A percentile compares a stretch with the other conserved stretches of the same genome.
Conservation (phyloP, 2,888 invertebrate species). For the Callosobruchus maculatus region DNA sequence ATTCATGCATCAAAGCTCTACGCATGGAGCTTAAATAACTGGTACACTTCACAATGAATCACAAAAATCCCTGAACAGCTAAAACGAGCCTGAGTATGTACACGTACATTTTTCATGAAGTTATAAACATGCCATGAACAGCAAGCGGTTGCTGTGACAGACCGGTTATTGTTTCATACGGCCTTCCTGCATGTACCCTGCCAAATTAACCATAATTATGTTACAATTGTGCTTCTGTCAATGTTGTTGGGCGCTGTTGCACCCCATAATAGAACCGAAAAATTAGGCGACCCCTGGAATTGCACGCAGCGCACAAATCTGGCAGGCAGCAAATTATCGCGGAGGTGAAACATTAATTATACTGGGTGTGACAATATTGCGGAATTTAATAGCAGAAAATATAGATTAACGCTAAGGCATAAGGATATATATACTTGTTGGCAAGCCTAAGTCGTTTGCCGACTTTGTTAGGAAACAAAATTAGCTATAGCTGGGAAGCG, state of each 20-base stretch:
- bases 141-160: conserved; percentile 7
- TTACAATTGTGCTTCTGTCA: background rate
- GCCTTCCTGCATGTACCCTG: conserved; percentile 11
- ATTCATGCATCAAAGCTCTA: background rate
- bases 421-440: no score
- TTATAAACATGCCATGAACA: conserved; percentile 10
- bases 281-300: background rate
- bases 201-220: conserved; percentile 10
- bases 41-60: background rate
- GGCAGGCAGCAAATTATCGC: no score
- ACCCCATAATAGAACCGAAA: background rate
- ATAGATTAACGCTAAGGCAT: no score
- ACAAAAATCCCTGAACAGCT: background rate
- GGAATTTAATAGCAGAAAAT: no score
- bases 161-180: conserved; percentile 10
- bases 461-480: no score
- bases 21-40: background rate
- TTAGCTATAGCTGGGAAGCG: no score
- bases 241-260: background rate
- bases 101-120: background rate
- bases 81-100: background rate
- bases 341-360: no score
- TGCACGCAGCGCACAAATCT: no score
- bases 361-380: no score
- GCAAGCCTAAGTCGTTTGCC: no score